Conservation (phyloP, 2,888 invertebrate species). For the Helicoverpa assulta region DNA sequence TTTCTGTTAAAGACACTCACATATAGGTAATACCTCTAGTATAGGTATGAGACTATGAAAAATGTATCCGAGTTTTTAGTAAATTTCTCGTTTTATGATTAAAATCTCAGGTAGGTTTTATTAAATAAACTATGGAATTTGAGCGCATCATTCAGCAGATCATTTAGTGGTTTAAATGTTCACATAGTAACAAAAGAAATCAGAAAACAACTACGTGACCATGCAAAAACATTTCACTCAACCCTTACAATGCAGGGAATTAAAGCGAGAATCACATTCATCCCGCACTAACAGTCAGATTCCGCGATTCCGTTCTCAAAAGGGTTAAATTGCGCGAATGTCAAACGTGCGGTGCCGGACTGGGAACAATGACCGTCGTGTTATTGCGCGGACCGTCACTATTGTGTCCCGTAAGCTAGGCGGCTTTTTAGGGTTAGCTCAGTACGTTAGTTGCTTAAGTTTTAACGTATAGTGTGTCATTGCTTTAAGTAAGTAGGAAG, state of each 20-base stretch:
- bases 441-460: background rate
- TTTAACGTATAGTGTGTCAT: background rate
- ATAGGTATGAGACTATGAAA: constrained; percentile 10
- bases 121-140: no score
- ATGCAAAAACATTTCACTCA: constrained; percentile 7
- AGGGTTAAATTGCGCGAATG: constrained; percentile 75
- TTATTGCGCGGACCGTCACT: constrained; percentile 57
- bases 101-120: background rate
- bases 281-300: constrained; percentile 51
- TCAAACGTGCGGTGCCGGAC: constrained; percentile 63
- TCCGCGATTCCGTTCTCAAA: constrained; percentile 60
- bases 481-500: background rate
- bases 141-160: no score
- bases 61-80: constrained; percentile 18
- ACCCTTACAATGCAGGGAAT: constrained; percentile 26
- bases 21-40: constrained; percentile 20
- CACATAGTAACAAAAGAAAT: background rate
- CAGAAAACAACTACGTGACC: background rate
- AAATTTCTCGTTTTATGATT: background rate
- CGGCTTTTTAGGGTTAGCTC: constrained; percentile 30
- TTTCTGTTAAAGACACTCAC: constrained; percentile 20
- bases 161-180: no score
- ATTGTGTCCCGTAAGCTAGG: constrained; percentile 36
- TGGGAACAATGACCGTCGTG: constrained; percentile 68
- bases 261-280: constrained; percentile 58